Evolutionary conservation across 2,797 vertebrate genomes (phyloP).

Genomic region (Falco naumanni): DNA sequence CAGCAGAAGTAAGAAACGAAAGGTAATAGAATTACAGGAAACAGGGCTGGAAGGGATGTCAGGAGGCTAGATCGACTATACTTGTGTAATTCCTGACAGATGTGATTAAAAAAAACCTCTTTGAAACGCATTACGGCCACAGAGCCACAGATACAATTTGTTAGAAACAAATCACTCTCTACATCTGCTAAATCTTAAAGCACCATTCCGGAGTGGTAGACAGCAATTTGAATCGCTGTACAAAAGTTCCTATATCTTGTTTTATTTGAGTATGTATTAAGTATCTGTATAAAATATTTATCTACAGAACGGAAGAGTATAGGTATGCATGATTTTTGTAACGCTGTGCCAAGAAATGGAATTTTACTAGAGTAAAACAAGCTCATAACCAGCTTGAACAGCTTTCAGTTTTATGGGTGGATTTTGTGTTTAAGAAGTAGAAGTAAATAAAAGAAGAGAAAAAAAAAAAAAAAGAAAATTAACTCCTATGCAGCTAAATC

Average conservation of each 20-base stretch:
- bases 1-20: not conserved
- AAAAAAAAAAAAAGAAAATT: not conserved
- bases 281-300: not conserved
- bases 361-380: not conserved
- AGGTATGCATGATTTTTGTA: not conserved
- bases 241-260: not conserved
- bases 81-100: slow-evolving; percentile 16
- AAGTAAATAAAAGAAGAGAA: slow-evolving; percentile 31
- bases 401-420: not conserved
- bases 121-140: not conserved
- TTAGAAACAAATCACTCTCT: not conserved
- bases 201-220: not conserved
- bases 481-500: not conserved
- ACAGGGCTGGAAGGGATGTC: not conserved
- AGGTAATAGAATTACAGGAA: not conserved
- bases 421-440: not conserved
- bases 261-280: slow-evolving; percentile 26
- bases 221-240: not conserved
- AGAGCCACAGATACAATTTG: not conserved
- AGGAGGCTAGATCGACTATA: not conserved
- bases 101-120: not conserved
- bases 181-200: slow-evolving; percentile 11
- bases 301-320: not conserved
- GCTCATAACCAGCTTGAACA: not conserved
- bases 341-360: not conserved